Evolutionary conservation across 2,113 vertebrate species (phyloP), one percentile per base, ranked within the genome.

Genomic region (Chrysochloris asiatica): DNA sequence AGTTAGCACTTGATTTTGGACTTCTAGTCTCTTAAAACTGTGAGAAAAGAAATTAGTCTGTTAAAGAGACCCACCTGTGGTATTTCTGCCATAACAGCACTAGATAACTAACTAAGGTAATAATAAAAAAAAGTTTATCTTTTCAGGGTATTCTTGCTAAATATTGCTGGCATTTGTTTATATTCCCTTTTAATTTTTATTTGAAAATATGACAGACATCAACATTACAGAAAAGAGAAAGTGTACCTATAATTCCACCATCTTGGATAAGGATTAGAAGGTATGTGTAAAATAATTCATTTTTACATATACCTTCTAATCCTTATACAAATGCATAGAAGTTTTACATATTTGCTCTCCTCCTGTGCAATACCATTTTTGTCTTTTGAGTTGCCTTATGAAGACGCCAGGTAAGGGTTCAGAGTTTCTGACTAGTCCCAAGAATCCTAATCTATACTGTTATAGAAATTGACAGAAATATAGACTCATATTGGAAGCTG

Each of bases 171-270:
- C 22, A 87, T 45, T 67, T 84, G 67, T 81, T 79, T 17, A 9
- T n/a, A 17, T 45, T 54, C 24, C 30, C 9, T 6, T 59, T 43
- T 43, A 43, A 4, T 79, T 91, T 83, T 47, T 28, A 71, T 30
- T 65, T 85, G 41, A 87, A 91, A 92, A 84, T 79, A 24, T 52
- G 36, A 43, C 10, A 9, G 92, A 67, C n/a, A 92, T 67, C 45
- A 67, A 41, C 33, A 67, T n/a, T n/a, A n/a, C n/a, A 43, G 36
- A 67, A 79, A 54, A 43, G 8, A 65, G 77, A 65, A 61, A 76
- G 41, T 30, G 13, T 16, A 86, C 69, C 13, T 59, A n/a, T 85
- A 78, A 90, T 61, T 85, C 12, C 13, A 85, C 17, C 41, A n/a
- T 47, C 63, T 79, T 86, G 61, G 30, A 65, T 54, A 76, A n/a